Base-by-base conservation (phyloP, 2,797 vertebrate species). In the Zalophus californianus region DNA sequence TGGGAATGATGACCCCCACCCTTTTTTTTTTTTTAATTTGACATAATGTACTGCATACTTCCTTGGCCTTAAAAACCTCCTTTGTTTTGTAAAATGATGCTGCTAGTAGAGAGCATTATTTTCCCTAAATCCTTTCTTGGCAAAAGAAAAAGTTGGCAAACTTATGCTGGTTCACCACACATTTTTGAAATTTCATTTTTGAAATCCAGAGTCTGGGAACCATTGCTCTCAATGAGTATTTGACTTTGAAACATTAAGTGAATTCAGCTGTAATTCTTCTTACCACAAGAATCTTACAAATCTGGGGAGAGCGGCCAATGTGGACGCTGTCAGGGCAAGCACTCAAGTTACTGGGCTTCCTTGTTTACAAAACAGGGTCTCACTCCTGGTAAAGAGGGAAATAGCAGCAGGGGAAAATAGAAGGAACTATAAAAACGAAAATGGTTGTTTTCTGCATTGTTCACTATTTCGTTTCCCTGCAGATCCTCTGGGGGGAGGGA, bases 201-300 rank as follows among this genome's bases (percentile, higher is more conserved):
- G 85, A 87, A 95, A 84, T 90, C 18, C 54, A 48, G n/a, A 84
- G 60, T 48, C 83, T 86, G 85, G 92, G 60, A 91, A 95, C 77
- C 62, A 94, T 83, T 73, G 85, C 87, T 89, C 50, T 64, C 79
- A 92, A 83, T 54, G 56, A 94, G 44, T 91, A 52, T 82, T 88
- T 85, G 68, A 32, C 82, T 97, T 77, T 96, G 91, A 90, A 89
- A 83, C 72, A 62, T 32, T 27, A 79, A 77, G 66, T 29, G 88
- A 83, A 79, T 95, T 88, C 54, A 91, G 60, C 85, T 85, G 16
- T 73, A 80, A 75, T 92, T 97, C 50, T 44, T 91, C 86, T 94
- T 54, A 93, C 94, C 95, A 89, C 95, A 97, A 93, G 73, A 97
- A 96, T 96, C 95, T 97, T 86, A 91, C 78, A 92, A 56, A 96